A percentile compares a stretch with the other conserved stretches of the same genome.
Evolutionary conservation across 2,797 vertebrate species (phyloP).

Genomic region (Phoebastria nigripes): DNA sequence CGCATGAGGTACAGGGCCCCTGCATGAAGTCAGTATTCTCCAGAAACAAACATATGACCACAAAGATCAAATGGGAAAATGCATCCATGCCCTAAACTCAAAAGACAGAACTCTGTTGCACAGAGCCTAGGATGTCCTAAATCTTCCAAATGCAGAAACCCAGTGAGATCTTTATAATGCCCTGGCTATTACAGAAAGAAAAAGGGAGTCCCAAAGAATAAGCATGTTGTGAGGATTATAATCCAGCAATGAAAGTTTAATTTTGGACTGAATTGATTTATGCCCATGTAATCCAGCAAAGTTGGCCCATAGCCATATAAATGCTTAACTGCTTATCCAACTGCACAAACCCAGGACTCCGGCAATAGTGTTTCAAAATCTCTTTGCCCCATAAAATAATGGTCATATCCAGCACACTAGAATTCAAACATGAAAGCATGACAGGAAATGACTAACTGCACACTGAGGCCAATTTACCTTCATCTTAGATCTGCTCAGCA

Average conservation of each 20-base stretch:
- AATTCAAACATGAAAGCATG: conserved; percentile 4
- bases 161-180: not conserved
- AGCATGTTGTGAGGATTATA: not conserved
- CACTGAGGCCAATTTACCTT: conserved; percentile 29
- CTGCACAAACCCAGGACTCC: not conserved
- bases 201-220: not conserved
- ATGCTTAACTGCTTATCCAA: not conserved
- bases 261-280: not conserved
- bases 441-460: conserved; percentile 58
- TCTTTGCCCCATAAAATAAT: conserved; percentile 27
- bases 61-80: not conserved
- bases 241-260: not conserved
- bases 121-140: not conserved
- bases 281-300: not conserved
- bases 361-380: not conserved
- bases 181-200: not conserved
- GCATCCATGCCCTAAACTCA: not conserved
- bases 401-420: not conserved
- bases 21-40: not conserved
- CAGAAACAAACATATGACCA: not conserved
- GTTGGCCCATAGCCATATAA: not conserved
- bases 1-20: not conserved
- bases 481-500: conserved; percentile 19
- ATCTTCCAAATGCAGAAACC: not conserved
- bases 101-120: not conserved